phyloP scores from a whole-genome alignment of 1,140 invertebrate species.

The Penaeus indicus region DNA sequence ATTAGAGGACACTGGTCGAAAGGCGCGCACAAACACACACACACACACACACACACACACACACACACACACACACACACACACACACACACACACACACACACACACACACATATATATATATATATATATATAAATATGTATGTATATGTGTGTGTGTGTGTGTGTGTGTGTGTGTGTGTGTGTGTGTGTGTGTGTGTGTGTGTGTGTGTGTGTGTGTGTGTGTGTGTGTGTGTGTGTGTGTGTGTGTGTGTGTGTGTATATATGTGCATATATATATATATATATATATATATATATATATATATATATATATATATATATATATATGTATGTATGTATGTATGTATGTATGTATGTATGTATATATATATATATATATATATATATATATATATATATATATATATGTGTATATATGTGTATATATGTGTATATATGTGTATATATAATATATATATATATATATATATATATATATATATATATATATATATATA shows the following conservation, averaged over 20 bases:
- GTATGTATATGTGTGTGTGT: too few relatives aligned
- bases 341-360: conserved; percentile 18
- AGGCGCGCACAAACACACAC: too few relatives aligned
- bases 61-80: too few relatives aligned
- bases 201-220: not conserved
- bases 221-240: not conserved
- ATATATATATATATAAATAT: too few relatives aligned
- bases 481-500: too few relatives aligned
- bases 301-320: conserved; percentile 30
- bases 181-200: conserved; percentile 1
- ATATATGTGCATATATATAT: not conserved
- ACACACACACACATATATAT: too few relatives aligned
- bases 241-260: not conserved
- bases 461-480: too few relatives aligned
- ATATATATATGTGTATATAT: not conserved
- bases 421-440: too few relatives aligned
- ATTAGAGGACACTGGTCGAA: too few relatives aligned
- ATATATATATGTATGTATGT: conserved; percentile 23
- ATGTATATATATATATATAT: conserved; percentile 28
- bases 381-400: conserved; percentile 30
- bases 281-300: not conserved
- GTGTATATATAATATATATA: too few relatives aligned
- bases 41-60: too few relatives aligned
- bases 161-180: conserved; percentile 3
- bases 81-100: too few relatives aligned